Base-by-base conservation (phyloP, 2,113 vertebrate species). In the Elaphurus davidianus region DNA sequence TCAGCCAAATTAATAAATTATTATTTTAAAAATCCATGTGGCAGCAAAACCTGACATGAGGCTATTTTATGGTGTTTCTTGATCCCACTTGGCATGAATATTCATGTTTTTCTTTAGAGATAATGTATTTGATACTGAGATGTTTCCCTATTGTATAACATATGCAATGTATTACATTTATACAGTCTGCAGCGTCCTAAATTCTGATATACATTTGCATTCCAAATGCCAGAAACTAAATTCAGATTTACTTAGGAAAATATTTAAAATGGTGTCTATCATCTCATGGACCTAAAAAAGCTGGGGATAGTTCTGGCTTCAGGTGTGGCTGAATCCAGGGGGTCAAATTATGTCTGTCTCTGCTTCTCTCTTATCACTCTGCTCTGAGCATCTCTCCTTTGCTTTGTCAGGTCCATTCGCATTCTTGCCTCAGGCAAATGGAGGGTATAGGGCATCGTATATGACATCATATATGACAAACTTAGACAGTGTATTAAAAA, bases 201-300 rank as follows among this genome's bases (percentile, higher is more conserved):
- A 57, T 87, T 78, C 74, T 84, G 54, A 36, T 28, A 33, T 12
- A 28, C 10, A 21, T 36, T 55, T 57, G 86, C 33, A 21, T 36
- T 93, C 83, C 50, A 84, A 57, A 52, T 64, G 87, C 52, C 28
- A 45, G 64, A 45, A 87, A 52, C 76, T 33, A 59, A 91, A 52
- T 84, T 84, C 50, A 87, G 23, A 40, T 87, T 87, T n/a, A 79
- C 62, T 91, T 57, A 62, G 76, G 9, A 15, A n/a, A 62, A 87
- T 82, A 33, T n/a, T 52, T 82, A 43, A 55, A 23, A 55, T 19
- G 7, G 28, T n/a, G 10, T 14, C 13, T 43, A 30, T 92, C 13
- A 45, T 84, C 57, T 59, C 33, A 45, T 17, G 55, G 43, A 12
- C 30, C 57, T 54, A 19, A 86, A 21, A 67, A 33, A 21, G 43